phyloP scores from a whole-genome alignment of 2,888 invertebrate genomes.

The Callinectes sapidus region DNA sequence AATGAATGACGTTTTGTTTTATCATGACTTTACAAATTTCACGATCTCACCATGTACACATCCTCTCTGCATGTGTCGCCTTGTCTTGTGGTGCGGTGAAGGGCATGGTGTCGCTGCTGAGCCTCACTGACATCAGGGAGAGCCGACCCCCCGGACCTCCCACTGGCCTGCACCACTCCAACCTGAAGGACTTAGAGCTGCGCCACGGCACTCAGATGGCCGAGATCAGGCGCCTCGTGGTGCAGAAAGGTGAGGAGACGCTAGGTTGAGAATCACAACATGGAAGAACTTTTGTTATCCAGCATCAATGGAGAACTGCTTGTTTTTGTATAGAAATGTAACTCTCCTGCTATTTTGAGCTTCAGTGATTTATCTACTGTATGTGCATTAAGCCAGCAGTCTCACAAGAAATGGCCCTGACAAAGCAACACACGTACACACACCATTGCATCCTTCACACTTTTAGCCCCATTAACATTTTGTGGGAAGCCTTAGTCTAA shows the following conservation, averaged over 20 bases:
- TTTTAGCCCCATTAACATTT: too few relatives aligned
- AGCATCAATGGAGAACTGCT: too few relatives aligned
- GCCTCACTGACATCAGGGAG: constrained; percentile 53
- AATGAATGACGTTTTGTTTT: not conserved
- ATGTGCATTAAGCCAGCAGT: too few relatives aligned
- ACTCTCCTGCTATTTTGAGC: too few relatives aligned
- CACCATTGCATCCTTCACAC: not conserved
- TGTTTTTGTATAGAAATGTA: too few relatives aligned
- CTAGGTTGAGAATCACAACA: not conserved
- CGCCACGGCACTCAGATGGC: constrained; percentile 68
- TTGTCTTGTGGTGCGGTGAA: not conserved
- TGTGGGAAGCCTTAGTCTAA: too few relatives aligned
- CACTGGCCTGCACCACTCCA: constrained; percentile 14
- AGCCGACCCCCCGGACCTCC: constrained; percentile 54
- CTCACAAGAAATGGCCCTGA: too few relatives aligned
- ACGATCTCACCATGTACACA: not conserved
- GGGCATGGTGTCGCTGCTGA: constrained; percentile 37
- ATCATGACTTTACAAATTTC: not conserved
- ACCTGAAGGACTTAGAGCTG: constrained; percentile 54
- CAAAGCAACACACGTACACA: not conserved
- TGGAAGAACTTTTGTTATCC: not conserved
- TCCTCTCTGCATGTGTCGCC: not conserved
- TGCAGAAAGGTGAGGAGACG: constrained; percentile 61
- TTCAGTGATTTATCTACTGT: too few relatives aligned
- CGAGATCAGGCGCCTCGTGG: constrained; percentile 48